Evolutionary conservation across 2,113 vertebrate genomes (phyloP).

Genomic region (Hydrochoerus hydrochaeris): DNA sequence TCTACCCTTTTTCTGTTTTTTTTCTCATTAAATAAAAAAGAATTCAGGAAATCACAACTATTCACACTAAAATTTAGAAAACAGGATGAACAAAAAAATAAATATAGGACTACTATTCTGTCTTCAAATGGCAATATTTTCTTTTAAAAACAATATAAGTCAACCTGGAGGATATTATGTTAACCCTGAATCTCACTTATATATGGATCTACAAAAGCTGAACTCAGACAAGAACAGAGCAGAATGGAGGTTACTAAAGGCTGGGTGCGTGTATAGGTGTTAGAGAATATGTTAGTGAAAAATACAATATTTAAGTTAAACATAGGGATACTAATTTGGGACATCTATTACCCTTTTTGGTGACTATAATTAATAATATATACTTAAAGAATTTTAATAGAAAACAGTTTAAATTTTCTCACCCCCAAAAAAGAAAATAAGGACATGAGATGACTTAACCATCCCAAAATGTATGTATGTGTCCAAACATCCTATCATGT

Average conservation of each 20-base stretch:
- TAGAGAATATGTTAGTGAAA: not conserved
- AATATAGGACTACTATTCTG: not conserved
- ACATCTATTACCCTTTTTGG: not conserved
- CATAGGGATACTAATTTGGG: not conserved
- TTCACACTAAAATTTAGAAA: not conserved
- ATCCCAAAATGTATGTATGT: not conserved
- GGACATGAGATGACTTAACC: not conserved
- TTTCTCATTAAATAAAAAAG: no score
- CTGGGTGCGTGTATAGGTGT: not conserved
- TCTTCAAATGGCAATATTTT: not conserved
- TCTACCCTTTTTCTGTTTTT: no score
- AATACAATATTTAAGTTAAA: not conserved
- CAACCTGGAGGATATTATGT: not conserved
- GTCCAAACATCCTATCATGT: not conserved
- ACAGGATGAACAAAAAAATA: not conserved
- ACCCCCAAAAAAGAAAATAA: not conserved
- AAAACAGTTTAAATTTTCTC: not conserved
- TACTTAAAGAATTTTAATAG: not conserved
- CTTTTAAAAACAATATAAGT: not conserved
- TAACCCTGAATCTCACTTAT: not conserved
- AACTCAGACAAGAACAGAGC: not conserved
- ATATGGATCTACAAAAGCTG: not conserved
- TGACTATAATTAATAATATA: not conserved
- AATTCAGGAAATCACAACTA: not conserved
- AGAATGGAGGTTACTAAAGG: not conserved